A percentile compares a stretch with the other conserved stretches of the same genome.
These are phyloP conservation scores for Drosophila lacicola DNA, from an alignment of 2,888 invertebrate species.

Conservation along the genomic window DNA sequence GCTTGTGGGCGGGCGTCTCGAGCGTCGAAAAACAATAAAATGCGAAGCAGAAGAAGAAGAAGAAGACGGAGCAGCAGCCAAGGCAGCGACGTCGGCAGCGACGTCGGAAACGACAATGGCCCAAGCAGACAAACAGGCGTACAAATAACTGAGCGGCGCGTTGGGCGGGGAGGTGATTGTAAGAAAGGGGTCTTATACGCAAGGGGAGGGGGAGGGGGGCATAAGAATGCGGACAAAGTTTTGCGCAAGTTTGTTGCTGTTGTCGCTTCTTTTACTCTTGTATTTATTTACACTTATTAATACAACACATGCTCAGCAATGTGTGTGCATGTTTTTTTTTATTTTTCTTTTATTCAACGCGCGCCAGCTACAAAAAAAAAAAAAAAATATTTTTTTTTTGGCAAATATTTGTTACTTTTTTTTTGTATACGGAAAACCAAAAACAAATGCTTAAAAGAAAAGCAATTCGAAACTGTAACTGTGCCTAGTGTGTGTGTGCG, in stretches of 20 bases:
- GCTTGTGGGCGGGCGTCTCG: constrained; percentile 60
- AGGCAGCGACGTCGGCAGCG: constrained; percentile 23
- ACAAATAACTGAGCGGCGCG: constrained; percentile 11
- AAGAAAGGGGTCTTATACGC: neutral
- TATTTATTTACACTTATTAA: constrained; percentile 73
- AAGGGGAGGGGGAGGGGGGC: neutral
- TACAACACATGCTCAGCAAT: constrained; percentile 47
- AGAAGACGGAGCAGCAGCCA: constrained; percentile 8
- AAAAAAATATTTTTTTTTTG: constrained; percentile 33
- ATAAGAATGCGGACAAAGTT: constrained; percentile 49
- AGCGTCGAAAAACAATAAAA: constrained; percentile 73
- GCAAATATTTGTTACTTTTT: constrained; percentile 65
- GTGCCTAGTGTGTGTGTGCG: constrained; percentile 16
- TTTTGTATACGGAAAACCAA: constrained; percentile 47
- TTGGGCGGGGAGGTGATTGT: neutral
- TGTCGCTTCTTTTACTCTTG: constrained; percentile 54
- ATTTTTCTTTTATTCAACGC: constrained; percentile 67
- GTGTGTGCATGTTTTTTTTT: constrained; percentile 52
- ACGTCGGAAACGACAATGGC: constrained; percentile 47
- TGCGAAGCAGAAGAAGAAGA: constrained; percentile 27
- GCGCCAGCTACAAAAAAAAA: constrained; percentile 24
- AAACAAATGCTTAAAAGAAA: constrained; percentile 43
- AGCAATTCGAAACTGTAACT: constrained; percentile 18
- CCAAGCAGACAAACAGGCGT: constrained; percentile 74
- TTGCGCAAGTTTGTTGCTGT: constrained; percentile 53